Conservation (phyloP, 2,113 vertebrate species). For the Campylorhamphus procurvoides region DNA sequence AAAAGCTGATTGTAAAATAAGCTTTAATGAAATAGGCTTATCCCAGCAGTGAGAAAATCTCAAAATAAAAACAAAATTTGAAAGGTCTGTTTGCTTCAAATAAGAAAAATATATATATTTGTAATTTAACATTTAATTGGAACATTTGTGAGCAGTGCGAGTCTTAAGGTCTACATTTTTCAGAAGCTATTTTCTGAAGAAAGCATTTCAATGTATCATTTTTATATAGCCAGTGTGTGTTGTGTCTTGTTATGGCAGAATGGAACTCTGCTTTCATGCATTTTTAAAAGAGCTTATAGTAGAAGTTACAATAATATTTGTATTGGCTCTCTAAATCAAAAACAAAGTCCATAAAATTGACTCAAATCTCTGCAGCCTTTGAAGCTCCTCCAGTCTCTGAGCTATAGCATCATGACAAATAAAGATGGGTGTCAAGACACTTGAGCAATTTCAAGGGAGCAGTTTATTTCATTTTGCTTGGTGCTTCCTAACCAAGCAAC, state of each 20-base stretch:
- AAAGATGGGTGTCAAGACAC: conserved; percentile 33
- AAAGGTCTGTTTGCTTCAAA: conserved; percentile 4
- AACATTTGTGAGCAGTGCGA: background rate
- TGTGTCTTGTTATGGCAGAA: conserved; percentile 1
- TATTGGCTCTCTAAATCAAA: conserved; percentile 74
- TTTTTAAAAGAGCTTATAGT: conserved; percentile 59
- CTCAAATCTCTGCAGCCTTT: conserved; percentile 37
- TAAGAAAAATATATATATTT: background rate
- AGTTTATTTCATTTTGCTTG: conserved; percentile 1
- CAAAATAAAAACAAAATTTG: conserved; percentile 44
- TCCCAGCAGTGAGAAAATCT: background rate
- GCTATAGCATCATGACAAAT: conserved; percentile 23
- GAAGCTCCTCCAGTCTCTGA: conserved; percentile 38
- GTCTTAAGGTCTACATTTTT: conserved; percentile 13
- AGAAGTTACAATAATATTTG: conserved; percentile 43
- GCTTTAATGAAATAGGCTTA: conserved; percentile 13
- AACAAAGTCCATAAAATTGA: conserved; percentile 68
- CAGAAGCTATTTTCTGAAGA: conserved; percentile 28
- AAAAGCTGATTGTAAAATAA: conserved; percentile 59
- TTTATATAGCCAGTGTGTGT: conserved; percentile 32
- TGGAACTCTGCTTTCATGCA: conserved; percentile 47
- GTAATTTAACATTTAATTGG: conserved; percentile 51
- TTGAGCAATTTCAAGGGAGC: background rate
- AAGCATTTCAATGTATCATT: conserved; percentile 47
- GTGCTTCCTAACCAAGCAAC: background rate